Conservation (phyloP, 2,113 vertebrate species). For the Sitta europaea region DNA sequence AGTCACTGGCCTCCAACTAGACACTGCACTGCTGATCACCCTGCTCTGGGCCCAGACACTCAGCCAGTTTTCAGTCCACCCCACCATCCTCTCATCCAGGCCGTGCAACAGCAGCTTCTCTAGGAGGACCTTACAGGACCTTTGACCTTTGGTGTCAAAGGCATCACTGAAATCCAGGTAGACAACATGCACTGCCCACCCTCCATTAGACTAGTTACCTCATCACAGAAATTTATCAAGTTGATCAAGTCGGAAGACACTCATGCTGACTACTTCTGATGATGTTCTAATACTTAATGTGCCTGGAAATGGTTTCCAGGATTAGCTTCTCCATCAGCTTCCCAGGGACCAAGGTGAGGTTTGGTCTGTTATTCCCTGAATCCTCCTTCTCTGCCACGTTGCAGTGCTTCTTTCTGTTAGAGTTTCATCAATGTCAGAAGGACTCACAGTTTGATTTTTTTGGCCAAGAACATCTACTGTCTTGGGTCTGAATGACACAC, state of each 20-base stretch:
- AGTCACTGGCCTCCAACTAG: not conserved
- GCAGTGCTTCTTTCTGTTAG: not conserved
- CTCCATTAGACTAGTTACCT: not conserved
- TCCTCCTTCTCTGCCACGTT: not conserved
- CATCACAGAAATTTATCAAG: not conserved
- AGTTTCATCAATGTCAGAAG: not conserved
- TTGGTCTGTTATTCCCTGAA: not conserved
- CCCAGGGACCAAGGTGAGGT: not conserved
- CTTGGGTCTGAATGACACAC: not conserved
- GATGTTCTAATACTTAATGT: not conserved
- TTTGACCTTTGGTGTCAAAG: not conserved
- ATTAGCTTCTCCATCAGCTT: not conserved
- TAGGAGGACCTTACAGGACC: not conserved
- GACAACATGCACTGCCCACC: not conserved
- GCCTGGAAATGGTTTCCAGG: not conserved
- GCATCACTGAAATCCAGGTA: not conserved
- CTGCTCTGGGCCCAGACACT: rapidly evolving
- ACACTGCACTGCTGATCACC: rapidly evolving
- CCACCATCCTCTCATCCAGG: not conserved
- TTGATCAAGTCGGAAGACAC: not conserved
- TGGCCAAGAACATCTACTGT: not conserved
- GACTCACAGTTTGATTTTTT: not conserved
- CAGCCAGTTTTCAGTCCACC: not conserved
- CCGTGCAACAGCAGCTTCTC: not conserved
- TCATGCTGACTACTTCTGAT: not conserved